phyloP scores from a whole-genome alignment of 2,113 vertebrate species.

The Isurus oxyrinchus region DNA sequence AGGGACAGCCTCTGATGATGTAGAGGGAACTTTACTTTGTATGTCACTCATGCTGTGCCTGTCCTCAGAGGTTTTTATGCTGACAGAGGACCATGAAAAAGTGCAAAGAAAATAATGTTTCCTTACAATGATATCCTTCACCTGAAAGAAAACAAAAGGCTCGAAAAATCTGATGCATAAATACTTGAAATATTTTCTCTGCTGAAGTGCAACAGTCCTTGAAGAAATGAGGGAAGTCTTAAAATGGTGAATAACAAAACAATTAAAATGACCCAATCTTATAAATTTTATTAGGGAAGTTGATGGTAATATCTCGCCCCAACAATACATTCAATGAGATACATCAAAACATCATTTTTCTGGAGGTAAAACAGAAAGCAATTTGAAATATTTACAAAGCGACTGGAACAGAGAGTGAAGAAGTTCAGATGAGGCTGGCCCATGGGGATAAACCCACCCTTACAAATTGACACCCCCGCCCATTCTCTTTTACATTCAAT shows the following conservation, averaged over 20 bases:
- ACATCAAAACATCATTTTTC: neutral
- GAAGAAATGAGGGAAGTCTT: neutral
- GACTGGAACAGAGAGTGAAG: neutral
- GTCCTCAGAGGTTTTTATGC: conserved; percentile 31
- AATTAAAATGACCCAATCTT: neutral
- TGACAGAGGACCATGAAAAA: conserved; percentile 34
- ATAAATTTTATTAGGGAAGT: neutral
- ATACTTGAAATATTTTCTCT: neutral
- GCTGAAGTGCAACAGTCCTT: neutral
- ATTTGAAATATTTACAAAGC: neutral
- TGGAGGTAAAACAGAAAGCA: neutral
- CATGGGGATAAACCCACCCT: neutral
- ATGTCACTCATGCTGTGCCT: neutral
- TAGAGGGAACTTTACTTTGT: neutral
- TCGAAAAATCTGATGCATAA: neutral
- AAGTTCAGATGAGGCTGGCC: neutral
- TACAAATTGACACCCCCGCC: neutral
- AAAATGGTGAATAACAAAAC: neutral
- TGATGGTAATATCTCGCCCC: neutral
- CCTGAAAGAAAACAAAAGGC: conserved; percentile 37
- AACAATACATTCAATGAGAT: neutral
- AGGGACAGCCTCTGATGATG: no score
- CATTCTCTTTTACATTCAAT: neutral
- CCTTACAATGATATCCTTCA: conserved; percentile 37
- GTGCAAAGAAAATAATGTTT: conserved; percentile 35